These are phyloP conservation scores for Cavia aperea DNA, from an alignment of 2,113 vertebrate genomes.

Conservation along the genomic window DNA sequence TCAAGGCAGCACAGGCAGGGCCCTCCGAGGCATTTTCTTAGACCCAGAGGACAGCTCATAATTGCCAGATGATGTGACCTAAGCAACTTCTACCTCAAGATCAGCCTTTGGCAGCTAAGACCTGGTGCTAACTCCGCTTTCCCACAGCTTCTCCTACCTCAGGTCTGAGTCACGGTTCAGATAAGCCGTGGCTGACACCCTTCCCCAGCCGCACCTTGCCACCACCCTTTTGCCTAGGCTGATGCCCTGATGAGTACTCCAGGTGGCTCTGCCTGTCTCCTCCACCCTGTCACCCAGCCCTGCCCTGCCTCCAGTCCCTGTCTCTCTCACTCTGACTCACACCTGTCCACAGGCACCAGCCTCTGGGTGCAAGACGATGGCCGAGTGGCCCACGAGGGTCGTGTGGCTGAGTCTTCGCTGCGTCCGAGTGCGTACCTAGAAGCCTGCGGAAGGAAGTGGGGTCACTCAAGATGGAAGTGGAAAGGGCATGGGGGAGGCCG, in stretches of 20 bases:
- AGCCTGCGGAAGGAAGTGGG: neutral
- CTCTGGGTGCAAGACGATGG: neutral
- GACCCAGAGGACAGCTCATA: neutral
- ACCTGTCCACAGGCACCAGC: neutral
- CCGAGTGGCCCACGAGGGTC: neutral
- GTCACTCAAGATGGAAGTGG: neutral
- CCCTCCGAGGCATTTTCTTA: too few relatives aligned
- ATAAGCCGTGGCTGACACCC: neutral
- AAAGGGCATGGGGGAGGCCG: neutral
- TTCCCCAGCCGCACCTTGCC: too few relatives aligned
- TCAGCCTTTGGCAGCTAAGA: rapidly evolving
- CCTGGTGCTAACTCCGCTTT: neutral
- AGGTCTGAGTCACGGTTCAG: neutral
- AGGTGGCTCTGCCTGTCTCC: neutral
- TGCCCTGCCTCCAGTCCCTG: neutral
- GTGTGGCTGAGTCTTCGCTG: neutral
- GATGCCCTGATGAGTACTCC: neutral
- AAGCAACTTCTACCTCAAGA: neutral
- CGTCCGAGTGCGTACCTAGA: neutral
- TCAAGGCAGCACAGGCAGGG: neutral
- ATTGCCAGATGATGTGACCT: neutral
- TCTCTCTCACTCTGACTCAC: neutral
- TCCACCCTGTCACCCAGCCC: neutral
- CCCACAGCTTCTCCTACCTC: neutral
- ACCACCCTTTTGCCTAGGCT: too few relatives aligned